Conservation (phyloP, 2,888 invertebrate genomes). For the Tipula helvola region DNA sequence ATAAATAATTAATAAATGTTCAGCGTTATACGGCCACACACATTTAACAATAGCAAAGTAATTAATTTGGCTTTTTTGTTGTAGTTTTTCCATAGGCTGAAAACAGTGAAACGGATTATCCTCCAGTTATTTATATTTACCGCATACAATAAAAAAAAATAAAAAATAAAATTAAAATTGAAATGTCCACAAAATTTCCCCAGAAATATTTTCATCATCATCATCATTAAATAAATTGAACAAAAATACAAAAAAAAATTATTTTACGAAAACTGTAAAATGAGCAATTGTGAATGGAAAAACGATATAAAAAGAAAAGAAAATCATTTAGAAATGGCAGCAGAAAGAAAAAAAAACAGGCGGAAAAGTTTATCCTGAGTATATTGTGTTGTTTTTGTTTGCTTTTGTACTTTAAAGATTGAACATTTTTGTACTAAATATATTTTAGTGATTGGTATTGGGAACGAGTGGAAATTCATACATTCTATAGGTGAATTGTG, state of each 20-base stretch:
- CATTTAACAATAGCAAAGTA: not conserved
- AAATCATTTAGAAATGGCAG: not conserved
- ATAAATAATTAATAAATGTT: not conserved
- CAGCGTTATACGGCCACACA: not conserved
- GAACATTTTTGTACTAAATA: not conserved
- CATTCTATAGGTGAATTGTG: not conserved
- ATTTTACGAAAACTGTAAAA: not conserved
- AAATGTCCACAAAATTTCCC: not conserved
- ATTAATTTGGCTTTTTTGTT: not conserved
- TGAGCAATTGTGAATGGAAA: not conserved
- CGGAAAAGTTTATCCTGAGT: not conserved
- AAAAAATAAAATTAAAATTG: not conserved
- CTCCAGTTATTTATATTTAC: not conserved
- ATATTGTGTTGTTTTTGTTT: not conserved
- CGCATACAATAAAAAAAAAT: not conserved
- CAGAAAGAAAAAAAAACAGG: not conserved
- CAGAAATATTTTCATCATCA: not conserved
- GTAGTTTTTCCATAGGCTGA: not conserved
- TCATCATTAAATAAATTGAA: slow-evolving; percentile 4
- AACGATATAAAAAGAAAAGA: not conserved
- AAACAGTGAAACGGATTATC: not conserved
- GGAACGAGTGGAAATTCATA: not conserved
- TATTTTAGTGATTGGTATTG: not conserved
- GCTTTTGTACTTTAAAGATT: not conserved
- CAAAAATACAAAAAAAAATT: not conserved